A percentile compares a stretch with the other conserved stretches of the same genome.
Evolutionary conservation across 2,113 vertebrate species (phyloP).

Genomic region (Speoplatyrhinus poulsoni): DNA sequence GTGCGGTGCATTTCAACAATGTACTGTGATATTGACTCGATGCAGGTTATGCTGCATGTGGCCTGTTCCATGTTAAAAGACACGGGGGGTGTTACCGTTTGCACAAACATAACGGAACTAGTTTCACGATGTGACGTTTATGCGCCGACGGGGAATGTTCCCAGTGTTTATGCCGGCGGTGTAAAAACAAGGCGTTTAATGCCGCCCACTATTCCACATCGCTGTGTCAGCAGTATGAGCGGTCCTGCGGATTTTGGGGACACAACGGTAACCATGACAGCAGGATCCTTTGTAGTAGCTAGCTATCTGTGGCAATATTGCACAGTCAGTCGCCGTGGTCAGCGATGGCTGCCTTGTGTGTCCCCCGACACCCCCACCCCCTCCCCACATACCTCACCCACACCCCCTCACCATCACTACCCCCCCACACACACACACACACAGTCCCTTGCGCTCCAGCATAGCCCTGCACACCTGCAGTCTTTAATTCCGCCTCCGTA

Average conservation of each 20-base stretch:
- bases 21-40: not conserved
- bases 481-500: conserved; percentile 40
- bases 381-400: conserved; percentile 1
- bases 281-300: conserved; percentile 38
- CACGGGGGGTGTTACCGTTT: too few species aligned
- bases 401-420: conserved; percentile 34
- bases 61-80: not conserved
- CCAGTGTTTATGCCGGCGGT: conserved; percentile 41
- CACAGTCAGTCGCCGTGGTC: conserved; percentile 1
- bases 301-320: conserved; percentile 24
- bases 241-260: conserved; percentile 59
- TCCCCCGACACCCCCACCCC: conserved; percentile 8
- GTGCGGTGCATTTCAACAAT: not conserved
- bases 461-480: conserved; percentile 34
- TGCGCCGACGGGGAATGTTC: conserved; percentile 31
- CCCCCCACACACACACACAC: not conserved
- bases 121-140: conserved; percentile 30
- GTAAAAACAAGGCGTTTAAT: conserved; percentile 42
- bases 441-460: conserved; percentile 26
- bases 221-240: conserved; percentile 56
- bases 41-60: not conserved
- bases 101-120: not conserved
- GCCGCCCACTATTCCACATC: conserved; percentile 45
- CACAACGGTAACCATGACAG: conserved; percentile 33
- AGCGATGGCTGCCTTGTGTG: conserved; percentile 31